Evolutionary conservation across 1,140 invertebrate species (phyloP), one percentile per base, ranked within the genome.

Genomic region (Orussus abietinus): DNA sequence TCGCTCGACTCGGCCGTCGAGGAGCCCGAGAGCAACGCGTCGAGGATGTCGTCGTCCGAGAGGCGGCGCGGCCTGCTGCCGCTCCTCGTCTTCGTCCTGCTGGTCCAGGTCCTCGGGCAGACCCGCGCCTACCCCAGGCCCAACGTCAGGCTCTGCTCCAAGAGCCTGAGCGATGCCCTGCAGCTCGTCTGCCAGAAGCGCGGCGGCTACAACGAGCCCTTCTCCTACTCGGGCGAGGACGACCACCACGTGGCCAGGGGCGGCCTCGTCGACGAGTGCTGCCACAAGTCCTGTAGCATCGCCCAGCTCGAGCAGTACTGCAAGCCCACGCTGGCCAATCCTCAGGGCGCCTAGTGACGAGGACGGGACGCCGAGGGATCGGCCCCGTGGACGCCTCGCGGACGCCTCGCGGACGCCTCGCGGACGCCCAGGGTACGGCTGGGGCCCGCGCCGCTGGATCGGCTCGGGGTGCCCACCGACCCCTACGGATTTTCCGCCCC

Each of bases 201-300:
- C 4, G 65, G 64, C 3, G 65, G 64, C 3, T 69, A 55, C 47
- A 66, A 66, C 43, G 63, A 60, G 17, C 65, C 64, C 1, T 66
- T 61, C 30, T 53, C 57, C 10, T 55, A 57, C 30, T 57, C 53
- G 34, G 48, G 42, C n/a, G 62, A 66, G 21, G 53, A 51, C 11
- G 43, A 56, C 3, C 33, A 41, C 1, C 32, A 42, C 2, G 43
- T 32, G 4, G 19, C 55, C 2, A 28, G 22, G 10, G 61, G 61
- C 0, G 62, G 64, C 1, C 55, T 69, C 34, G 63, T 64, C 28
- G 64, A 69, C 20, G 64, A 69, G 39, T 69, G 66, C 46, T 69
- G 66, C 40, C 54, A 64, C 19, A 53, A 53, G 11, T 22, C 49
- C 18, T 69, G 66, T 40, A 59, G 42, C 14, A 46, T 47, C 11